Evolutionary conservation across 2,797 vertebrate species (phyloP).

Genomic region (Chloroceryle amazona): DNA sequence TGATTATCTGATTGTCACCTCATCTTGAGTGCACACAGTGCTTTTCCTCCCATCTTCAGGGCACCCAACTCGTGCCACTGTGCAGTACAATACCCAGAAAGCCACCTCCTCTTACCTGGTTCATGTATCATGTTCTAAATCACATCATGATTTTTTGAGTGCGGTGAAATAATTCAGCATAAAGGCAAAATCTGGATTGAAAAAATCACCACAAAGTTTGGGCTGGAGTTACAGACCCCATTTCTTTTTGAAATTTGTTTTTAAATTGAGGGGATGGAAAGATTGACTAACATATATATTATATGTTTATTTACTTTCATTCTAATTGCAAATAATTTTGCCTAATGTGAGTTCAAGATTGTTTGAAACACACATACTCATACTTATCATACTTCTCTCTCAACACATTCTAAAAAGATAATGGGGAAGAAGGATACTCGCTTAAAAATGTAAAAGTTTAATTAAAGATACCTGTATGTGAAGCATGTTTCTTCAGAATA

Average conservation of each 20-base stretch:
- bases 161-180: constrained; percentile 16
- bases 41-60: background rate
- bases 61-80: background rate
- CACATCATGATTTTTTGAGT: background rate
- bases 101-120: background rate
- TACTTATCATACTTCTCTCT: background rate
- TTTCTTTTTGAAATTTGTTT: constrained; percentile 13
- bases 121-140: background rate
- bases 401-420: constrained; percentile 38
- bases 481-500: constrained; percentile 29
- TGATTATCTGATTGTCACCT: background rate
- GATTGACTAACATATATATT: background rate
- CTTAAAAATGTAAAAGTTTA: constrained; percentile 70
- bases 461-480: constrained; percentile 61
- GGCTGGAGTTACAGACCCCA: constrained; percentile 1
- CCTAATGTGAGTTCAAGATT: constrained; percentile 17
- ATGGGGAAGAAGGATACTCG: constrained; percentile 8
- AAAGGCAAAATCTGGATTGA: background rate
- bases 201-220: background rate
- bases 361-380: background rate
- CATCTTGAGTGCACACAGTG: background rate
- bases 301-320: constrained; percentile 39
- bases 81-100: background rate
- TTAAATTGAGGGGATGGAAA: constrained; percentile 11
- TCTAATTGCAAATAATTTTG: constrained; percentile 65